These are phyloP conservation scores for Parelbella ahira DNA, from an alignment of 2,888 invertebrate species.

Conservation along the genomic window DNA sequence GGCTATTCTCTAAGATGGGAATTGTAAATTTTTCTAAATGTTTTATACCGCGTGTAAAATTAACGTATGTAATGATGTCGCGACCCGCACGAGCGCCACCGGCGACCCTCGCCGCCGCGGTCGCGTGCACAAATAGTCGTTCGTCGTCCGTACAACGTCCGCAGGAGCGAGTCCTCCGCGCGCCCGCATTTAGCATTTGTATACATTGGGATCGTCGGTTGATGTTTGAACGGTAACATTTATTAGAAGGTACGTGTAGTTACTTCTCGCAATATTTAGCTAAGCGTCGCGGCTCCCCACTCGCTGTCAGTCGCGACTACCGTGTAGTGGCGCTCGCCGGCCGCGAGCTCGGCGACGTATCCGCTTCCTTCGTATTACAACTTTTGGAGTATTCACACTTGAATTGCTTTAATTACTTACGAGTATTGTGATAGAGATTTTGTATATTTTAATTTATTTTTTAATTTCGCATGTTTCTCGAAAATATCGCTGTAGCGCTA, in stretches of 20 bases:
- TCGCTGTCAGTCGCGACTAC: constrained; percentile 54
- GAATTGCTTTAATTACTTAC: constrained; percentile 81
- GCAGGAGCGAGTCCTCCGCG: constrained; percentile 44
- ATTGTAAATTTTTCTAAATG: constrained; percentile 78
- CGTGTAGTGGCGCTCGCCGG: constrained; percentile 44
- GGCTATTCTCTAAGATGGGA: constrained; percentile 60
- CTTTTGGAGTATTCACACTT: constrained; percentile 78
- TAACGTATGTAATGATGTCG: constrained; percentile 63
- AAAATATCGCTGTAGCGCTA: constrained; percentile 67
- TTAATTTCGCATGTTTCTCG: constrained; percentile 76
- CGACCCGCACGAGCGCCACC: constrained; percentile 49
- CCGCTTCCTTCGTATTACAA: constrained; percentile 69
- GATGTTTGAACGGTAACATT: constrained; percentile 59
- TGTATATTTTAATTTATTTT: constrained; percentile 81
- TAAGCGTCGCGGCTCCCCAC: constrained; percentile 47
- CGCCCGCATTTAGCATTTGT: constrained; percentile 46
- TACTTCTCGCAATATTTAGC: constrained; percentile 72
- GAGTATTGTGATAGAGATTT: constrained; percentile 81
- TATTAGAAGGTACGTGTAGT: constrained; percentile 70
- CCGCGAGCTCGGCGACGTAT: constrained; percentile 30
- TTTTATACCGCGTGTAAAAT: constrained; percentile 76
- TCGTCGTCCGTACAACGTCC: constrained; percentile 22
- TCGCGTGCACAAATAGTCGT: constrained; percentile 57
- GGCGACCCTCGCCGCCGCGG: constrained; percentile 24
- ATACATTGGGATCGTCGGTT: constrained; percentile 57